Evolutionary conservation across 2,797 vertebrate genomes (phyloP).

Genomic region (Antrozous pallidus): DNA sequence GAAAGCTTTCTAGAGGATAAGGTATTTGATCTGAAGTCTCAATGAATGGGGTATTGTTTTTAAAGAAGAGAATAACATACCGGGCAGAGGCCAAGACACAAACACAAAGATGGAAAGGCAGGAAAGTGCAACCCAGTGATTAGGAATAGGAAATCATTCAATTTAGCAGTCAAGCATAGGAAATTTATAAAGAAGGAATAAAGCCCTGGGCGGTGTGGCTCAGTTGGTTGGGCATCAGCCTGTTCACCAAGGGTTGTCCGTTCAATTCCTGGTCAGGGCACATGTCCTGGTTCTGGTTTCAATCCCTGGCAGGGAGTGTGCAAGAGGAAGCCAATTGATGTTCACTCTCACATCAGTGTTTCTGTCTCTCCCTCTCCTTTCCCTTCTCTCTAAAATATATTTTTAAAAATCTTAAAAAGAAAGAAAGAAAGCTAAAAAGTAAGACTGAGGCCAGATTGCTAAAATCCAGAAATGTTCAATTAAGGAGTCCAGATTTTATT

Average conservation of each 20-base stretch:
- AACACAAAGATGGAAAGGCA: not conserved
- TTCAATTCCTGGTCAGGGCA: not conserved
- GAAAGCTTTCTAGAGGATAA: not conserved
- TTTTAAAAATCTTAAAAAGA: not conserved
- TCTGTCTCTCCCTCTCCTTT: not conserved
- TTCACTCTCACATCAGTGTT: not conserved
- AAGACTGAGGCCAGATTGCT: not conserved
- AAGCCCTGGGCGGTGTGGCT: not conserved
- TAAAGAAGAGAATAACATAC: not conserved
- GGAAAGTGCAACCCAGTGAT: not conserved
- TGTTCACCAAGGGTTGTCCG: not conserved
- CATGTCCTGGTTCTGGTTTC: not conserved
- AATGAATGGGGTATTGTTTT: not conserved
- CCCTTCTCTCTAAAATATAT: not conserved
- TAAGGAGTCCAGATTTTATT: not conserved
- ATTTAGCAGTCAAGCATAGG: not conserved
- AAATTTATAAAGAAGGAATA: not conserved
- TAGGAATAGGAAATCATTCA: not conserved
- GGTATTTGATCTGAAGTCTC: not conserved
- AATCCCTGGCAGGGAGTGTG: not conserved
- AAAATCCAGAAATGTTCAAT: not conserved
- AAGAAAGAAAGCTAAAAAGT: not conserved
- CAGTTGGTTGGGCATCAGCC: not conserved
- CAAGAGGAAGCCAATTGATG: not conserved
- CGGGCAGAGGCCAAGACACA: not conserved